A percentile compares a stretch with the other conserved stretches of the same genome.
Evolutionary conservation across 2,113 vertebrate species (phyloP).

Genomic region (Hylia prasina): DNA sequence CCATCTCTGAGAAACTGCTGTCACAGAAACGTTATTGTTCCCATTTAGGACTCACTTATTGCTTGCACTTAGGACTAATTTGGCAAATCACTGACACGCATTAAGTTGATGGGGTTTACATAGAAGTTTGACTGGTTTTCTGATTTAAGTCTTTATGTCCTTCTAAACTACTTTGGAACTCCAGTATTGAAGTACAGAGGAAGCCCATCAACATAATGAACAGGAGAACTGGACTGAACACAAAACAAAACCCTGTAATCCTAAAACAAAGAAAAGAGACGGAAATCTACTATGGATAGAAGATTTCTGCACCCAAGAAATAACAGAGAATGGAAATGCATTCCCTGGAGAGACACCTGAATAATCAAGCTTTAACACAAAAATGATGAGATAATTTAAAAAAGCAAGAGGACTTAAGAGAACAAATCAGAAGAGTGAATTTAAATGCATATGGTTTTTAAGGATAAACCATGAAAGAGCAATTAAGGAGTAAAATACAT

Average conservation of each 20-base stretch:
- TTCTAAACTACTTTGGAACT: conserved; percentile 6
- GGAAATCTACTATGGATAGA: background rate
- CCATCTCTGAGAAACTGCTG: background rate
- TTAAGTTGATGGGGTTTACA: conserved; percentile 19
- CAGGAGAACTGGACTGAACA: background rate
- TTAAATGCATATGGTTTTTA: background rate
- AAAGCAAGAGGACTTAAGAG: background rate
- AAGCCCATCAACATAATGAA: background rate
- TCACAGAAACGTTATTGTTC: background rate
- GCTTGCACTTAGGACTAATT: conserved; percentile 15
- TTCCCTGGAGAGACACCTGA: background rate
- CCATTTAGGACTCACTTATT: background rate
- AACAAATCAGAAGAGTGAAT: background rate
- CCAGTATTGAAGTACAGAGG: background rate
- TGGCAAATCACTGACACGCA: background rate
- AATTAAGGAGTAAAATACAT: background rate
- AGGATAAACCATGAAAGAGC: background rate
- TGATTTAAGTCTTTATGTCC: conserved; percentile 9
- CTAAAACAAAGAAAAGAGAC: background rate
- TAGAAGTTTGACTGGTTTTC: conserved; percentile 4
- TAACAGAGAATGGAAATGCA: background rate
- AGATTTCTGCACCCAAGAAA: background rate
- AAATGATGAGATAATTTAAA: background rate
- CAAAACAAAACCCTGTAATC: background rate
- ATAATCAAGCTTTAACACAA: background rate